A percentile compares a stretch with the other conserved stretches of the same genome.
Evolutionary conservation across 2,113 vertebrate species (phyloP).

Genomic region (Paracanthobrama guichenoti): DNA sequence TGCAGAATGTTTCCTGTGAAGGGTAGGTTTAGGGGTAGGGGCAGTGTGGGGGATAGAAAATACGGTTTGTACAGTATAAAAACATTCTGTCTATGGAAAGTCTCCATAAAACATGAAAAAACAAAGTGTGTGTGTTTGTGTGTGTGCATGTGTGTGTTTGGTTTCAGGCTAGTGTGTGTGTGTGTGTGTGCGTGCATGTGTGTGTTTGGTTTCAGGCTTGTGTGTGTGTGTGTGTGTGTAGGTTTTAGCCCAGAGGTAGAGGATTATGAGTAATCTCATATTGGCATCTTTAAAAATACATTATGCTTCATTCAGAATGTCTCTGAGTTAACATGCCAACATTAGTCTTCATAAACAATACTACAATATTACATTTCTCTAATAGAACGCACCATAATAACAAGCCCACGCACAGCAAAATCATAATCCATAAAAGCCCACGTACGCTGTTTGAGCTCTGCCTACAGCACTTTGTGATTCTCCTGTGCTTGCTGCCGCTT

Average conservation of each 20-base stretch:
- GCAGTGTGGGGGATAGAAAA: too few relatives aligned
- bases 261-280: conserved; percentile 32
- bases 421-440: conserved; percentile 43
- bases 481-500: background rate
- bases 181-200: background rate
- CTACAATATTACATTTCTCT: conserved; percentile 43
- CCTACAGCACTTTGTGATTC: conserved; percentile 29
- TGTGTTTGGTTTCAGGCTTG: background rate
- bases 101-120: too few relatives aligned
- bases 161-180: background rate
- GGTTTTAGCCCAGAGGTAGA: background rate
- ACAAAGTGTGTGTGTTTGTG: background rate
- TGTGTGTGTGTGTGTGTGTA: background rate
- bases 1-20: too few relatives aligned
- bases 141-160: background rate
- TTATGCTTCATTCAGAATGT: conserved; percentile 38
- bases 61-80: too few relatives aligned
- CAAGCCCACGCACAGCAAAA: conserved; percentile 26
- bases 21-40: too few relatives aligned
- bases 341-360: conserved; percentile 43
- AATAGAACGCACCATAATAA: conserved; percentile 42
- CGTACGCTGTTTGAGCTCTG: conserved; percentile 30
- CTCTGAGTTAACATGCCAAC: conserved; percentile 28
- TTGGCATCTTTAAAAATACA: conserved; percentile 36
- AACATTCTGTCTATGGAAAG: too few relatives aligned